These are phyloP conservation scores for silkworm (Bombyx mori) DNA, from an alignment of 1,140 invertebrate genomes.

Conservation along the genomic window ASM3026992v2 NC_085117.1:17025501-17026000, in stretches of 20 bases:
- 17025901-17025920: conserved; percentile 2
- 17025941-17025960: conserved; percentile 34
- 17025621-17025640: conserved; percentile 50
- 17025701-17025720: too few species aligned
- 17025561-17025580: conserved; percentile 19
- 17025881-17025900: conserved; percentile 7
- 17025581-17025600: conserved; percentile 36
- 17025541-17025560: too few species aligned
- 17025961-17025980: conserved; percentile 47
- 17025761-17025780: too few species aligned
- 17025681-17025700: conserved; percentile 14
- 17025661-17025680: conserved; percentile 9
- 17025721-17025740: too few species aligned
- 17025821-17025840: too few species aligned
- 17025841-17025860: too few species aligned
- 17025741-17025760: too few species aligned
- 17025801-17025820: too few species aligned
- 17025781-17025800: conserved; percentile 10
- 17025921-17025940: conserved; percentile 17
- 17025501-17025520: conserved; percentile 35
- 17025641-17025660: conserved; percentile 28
- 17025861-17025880: conserved; percentile 8
- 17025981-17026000: conserved; percentile 55
- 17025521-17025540: conserved; percentile 8
- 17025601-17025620: conserved; percentile 54